Base-by-base conservation (phyloP, 1,140 invertebrate species). In the Caenorhabditis tropicalis region DNA sequence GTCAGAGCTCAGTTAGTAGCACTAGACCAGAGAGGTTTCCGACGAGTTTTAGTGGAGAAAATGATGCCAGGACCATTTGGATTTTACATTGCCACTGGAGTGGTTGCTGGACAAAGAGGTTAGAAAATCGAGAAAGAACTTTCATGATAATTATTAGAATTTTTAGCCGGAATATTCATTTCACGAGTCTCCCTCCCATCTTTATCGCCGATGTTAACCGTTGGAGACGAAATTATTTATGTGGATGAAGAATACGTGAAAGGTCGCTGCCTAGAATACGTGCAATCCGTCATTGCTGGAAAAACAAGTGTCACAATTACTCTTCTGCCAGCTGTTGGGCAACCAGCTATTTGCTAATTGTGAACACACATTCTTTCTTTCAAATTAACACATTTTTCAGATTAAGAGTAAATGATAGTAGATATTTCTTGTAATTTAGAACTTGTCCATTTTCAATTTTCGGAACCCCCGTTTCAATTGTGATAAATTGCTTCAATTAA, bases 221-320 rank as follows among this genome's bases (percentile, higher is more conserved):
- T 85, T 39, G 84, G 84, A 53, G 84, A 85, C 58, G 84, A 85
- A 46, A 85, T 85, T 15, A 36, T 85, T 9, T 85, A 85, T 33
- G 84, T 85, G 9, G 84, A 85, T 79, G 84, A 82, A 43, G 84
- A 85, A 43, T 58, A 65, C 27, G 84, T 85, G 3, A 82, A 82
- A 56, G 84, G 84, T 2, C 82, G 82, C 15, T 58, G 58, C 10
- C 39, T 85, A 12, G 84, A 85, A 79, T 85, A 82, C n/a, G 84
- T 85, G 7, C 84, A 85, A 36, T 85, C 84, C 16, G 60, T 85
- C n/a, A 85, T 85, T 27, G 56, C 80, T 31, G 84, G 84, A 36
- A 85, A 85, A 82, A 85, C 84, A 12, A 46, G 82, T 16, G 81
- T 85, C 29, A 60, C 80, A n/a, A 82, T 85, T 21, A 81, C 83